Evolutionary conservation across 2,797 vertebrate species (phyloP).

Genomic region (Vultur gryphus): DNA sequence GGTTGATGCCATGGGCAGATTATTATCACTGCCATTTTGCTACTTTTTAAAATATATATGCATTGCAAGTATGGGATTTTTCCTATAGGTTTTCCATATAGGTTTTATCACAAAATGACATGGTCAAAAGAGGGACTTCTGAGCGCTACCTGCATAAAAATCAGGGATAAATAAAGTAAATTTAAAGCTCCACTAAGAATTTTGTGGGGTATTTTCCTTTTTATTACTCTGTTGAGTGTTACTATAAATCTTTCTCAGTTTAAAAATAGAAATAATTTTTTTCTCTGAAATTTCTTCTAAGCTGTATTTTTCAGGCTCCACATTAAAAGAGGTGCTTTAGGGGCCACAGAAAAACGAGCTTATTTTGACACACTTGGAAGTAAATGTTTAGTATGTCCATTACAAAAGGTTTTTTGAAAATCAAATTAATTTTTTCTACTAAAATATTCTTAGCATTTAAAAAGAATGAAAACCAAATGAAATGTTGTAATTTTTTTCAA

Average conservation of each 20-base stretch:
- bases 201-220: neutral
- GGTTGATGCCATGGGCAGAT: neutral
- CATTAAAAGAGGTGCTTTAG: neutral
- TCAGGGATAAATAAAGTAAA: neutral
- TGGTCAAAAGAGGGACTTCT: neutral
- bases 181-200: neutral
- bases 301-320: neutral
- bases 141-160: neutral
- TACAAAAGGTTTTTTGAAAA: neutral
- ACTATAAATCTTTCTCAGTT: neutral
- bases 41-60: neutral
- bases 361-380: neutral
- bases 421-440: neutral
- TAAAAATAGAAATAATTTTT: neutral
- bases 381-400: neutral
- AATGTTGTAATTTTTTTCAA: neutral
- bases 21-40: neutral
- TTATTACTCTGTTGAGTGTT: neutral
- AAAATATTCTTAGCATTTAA: neutral
- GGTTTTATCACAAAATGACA: neutral
- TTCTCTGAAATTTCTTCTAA: neutral
- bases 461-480: neutral
- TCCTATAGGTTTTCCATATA: neutral
- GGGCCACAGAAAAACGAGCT: neutral
- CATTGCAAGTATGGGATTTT: neutral